These are phyloP conservation scores for Hetaerina titia DNA, from an alignment of 2,888 invertebrate genomes.

Conservation along the genomic window DNA sequence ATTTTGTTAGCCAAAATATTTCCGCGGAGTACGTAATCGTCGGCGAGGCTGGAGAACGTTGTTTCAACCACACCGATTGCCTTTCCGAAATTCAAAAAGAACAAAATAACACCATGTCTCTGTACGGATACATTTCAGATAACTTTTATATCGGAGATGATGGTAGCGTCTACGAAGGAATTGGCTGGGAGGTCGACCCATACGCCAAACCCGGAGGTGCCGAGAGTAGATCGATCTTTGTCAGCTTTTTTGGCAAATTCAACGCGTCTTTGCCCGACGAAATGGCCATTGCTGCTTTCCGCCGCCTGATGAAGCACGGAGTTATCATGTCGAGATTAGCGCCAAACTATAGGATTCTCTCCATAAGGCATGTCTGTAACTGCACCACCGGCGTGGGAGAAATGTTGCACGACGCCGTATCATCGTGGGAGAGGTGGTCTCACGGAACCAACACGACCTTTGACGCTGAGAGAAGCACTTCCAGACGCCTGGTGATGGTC, in stretches of 20 bases:
- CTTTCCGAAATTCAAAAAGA: background rate
- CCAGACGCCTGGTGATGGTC: background rate
- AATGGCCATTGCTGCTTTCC: background rate
- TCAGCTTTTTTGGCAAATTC: conserved; percentile 1
- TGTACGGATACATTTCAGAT: background rate
- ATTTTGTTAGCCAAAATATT: background rate
- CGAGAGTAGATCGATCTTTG: background rate
- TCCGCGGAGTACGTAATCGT: background rate
- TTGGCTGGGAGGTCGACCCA: background rate
- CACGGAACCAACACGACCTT: background rate
- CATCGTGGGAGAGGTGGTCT: background rate
- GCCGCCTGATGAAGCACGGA: background rate
- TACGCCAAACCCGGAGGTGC: background rate
- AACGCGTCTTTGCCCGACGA: background rate
- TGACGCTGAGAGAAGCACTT: background rate
- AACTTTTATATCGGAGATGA: background rate
- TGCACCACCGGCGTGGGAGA: background rate
- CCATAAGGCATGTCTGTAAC: background rate
- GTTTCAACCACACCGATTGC: background rate
- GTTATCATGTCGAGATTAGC: background rate
- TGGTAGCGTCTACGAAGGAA: background rate
- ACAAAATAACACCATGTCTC: background rate
- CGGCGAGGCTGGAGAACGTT: background rate
- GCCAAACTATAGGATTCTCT: background rate
- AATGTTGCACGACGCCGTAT: background rate